Conservation (phyloP, 2,797 vertebrate genomes). For the Loriculus beryllinus region DNA sequence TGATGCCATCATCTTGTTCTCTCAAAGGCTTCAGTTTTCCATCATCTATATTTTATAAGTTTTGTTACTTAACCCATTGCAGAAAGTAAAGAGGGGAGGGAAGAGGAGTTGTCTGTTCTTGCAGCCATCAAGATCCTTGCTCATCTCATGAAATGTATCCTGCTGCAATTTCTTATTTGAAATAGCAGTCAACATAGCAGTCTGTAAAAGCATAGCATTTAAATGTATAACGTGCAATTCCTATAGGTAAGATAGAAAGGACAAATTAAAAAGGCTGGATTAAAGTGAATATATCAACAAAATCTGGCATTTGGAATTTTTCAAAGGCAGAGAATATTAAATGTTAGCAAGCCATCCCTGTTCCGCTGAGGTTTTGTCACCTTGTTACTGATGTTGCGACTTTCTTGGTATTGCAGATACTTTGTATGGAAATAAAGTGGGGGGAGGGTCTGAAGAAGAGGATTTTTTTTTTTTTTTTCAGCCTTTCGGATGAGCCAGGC, state of each 20-base stretch:
- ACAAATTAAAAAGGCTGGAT: neutral
- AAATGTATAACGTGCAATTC: neutral
- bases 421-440: neutral
- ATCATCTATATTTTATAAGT: conserved; percentile 71
- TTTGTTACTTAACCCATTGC: conserved; percentile 42
- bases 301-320: neutral
- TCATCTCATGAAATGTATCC: neutral
- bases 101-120: neutral
- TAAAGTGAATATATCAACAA: neutral
- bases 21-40: conserved; percentile 51
- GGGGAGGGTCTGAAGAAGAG: neutral
- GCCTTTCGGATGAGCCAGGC: neutral
- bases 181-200: neutral
- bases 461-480: neutral
- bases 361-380: conserved; percentile 1
- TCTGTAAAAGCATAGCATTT: neutral
- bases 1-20: conserved; percentile 20
- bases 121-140: neutral
- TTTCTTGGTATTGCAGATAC: neutral
- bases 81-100: neutral
- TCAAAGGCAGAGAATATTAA: neutral
- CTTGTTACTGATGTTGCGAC: neutral
- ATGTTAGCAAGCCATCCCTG: neutral
- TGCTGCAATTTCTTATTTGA: neutral
- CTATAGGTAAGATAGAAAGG: neutral